Evolutionary conservation across 2,113 vertebrate genomes (phyloP), one percentile per base, ranked within the genome.

Genomic region (Panurus biarmicus): DNA sequence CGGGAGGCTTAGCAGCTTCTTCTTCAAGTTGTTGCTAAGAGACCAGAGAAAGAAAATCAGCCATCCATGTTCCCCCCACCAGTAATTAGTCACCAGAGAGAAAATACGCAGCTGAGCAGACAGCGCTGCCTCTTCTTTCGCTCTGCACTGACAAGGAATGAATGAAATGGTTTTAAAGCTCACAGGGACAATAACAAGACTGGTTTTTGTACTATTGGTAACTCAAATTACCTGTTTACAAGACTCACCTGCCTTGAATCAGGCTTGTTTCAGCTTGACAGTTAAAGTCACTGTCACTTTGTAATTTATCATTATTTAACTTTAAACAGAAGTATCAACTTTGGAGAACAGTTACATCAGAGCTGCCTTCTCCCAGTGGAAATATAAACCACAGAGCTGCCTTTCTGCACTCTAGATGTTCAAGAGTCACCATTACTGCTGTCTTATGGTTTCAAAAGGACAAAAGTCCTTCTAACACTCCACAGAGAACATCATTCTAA

Each of bases 11-110:
- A 9, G 99, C 99, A 51, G 99, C 99, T 98, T 99, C 99, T 97
- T 99, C 99, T 97, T 99, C 99, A 25, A 99, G 98, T 98, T 99
- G 99, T 99, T 99, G 99, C 99, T 99, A 98, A 97, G 97, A 98
- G 93, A 99, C 96, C 93, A 95, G 83, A 95, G 97, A 95, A 81
- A 87, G 95, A 94, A 89, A 97, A 88, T 98, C 96, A 97, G 94
- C 90, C 95, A 97, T 91, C 95, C 89, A 44, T 3, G 62, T 44
- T 85, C 70, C 84, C 85, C 93, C 71, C 72, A 89, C 38, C 61
- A 90, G 90, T 79, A 96, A 96, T 96, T 96, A 97, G 94, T 74
- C 74, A 65, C 85, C 80, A 95, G 90, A 96, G 95, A 91, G 76
- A 95, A 91, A 71, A 93, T 9, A 90, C 21, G 57, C 91, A 85